Evolutionary conservation across 2,113 vertebrate species (phyloP).

Genomic region (Cisticola juncidis): DNA sequence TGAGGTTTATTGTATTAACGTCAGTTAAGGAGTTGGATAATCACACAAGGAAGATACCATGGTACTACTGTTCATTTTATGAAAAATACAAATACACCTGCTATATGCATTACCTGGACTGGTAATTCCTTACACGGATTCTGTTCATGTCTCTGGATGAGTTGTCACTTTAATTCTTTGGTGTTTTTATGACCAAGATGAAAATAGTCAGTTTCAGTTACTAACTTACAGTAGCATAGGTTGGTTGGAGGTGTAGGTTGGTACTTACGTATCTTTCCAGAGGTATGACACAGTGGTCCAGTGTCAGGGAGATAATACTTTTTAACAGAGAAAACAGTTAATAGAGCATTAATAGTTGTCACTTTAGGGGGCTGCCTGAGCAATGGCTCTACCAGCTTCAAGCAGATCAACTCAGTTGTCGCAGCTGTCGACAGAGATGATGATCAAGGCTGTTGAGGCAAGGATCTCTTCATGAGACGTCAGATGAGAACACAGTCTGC

Average conservation of each 20-base stretch:
- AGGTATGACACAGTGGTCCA: not conserved
- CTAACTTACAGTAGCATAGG: not conserved
- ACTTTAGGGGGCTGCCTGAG: not conserved
- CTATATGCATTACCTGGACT: not conserved
- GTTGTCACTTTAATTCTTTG: not conserved
- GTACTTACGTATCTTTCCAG: not conserved
- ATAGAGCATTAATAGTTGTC: not conserved
- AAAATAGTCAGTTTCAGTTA: not conserved
- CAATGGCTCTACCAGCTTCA: not conserved
- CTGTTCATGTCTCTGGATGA: not conserved
- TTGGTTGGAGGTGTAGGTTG: not conserved
- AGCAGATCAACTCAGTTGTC: not conserved
- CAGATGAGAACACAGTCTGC: not conserved
- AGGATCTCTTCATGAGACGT: accelerated
- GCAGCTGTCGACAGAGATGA: not conserved
- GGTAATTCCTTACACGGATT: not conserved
- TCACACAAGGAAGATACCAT: not conserved
- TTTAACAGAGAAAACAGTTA: not conserved
- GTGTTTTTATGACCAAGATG: not conserved
- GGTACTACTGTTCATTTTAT: not conserved
- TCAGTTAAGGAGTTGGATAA: not conserved
- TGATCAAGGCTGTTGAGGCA: not conserved
- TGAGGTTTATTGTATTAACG: not conserved
- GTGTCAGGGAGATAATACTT: not conserved
- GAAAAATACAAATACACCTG: not conserved